Conservation (phyloP, 2,113 vertebrate species). For the rabbit (Oryctolagus cuniculus) region mOryCun1.1 NC_091432.1:204857001-204857500, state of each 20-base stretch:
- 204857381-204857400: not conserved
- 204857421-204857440: not conserved
- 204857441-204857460: not conserved
- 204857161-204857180: not conserved
- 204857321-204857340: not conserved
- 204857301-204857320: not conserved
- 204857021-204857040: constrained; percentile 50
- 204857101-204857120: constrained; percentile 21
- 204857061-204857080: not conserved
- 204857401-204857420: not conserved
- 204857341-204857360: not conserved
- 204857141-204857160: constrained; percentile 36
- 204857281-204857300: not conserved
- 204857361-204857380: constrained; percentile 37
- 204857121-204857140: constrained; percentile 66
- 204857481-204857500: not conserved
- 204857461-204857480: no score
- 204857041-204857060: constrained; percentile 30
- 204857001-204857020: constrained; percentile 59
- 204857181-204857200: not conserved
- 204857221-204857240: not conserved
- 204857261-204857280: not conserved
- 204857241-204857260: not conserved
- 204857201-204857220: constrained; percentile 10
- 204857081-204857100: constrained; percentile 3